Base-by-base conservation (phyloP, 2,888 invertebrate species). In the Ichneumoninae sp. region DNA sequence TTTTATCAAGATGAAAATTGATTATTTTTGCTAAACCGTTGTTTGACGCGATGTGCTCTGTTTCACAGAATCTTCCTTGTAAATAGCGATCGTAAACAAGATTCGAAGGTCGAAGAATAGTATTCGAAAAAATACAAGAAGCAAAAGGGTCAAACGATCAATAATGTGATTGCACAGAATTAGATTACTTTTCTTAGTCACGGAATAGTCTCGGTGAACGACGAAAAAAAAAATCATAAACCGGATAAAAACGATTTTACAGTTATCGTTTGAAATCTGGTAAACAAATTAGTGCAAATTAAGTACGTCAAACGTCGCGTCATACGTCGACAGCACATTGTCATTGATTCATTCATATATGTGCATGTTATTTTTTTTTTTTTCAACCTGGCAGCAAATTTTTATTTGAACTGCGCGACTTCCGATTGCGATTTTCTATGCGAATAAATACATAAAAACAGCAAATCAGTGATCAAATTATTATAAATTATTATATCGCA, bases 401-500 rank as follows among this genome's bases (percentile, higher is more conserved):
- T 52, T 19, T 19, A 22, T 60, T 57, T 26, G n/a, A n/a, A 33
- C 8, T 30, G 8, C n/a, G 44, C 30, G 44, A 30, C 54, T 19
- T n/a, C 5, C 33, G 19, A 47, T 60, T n/a, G 60, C n/a, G 8
- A 40, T 40, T 40, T 40, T 40, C 10, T 40, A 40, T 8, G 10
- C 40, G 10, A 10, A 40, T 40, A 7, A 40, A 40, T 33, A 6
- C 6, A 33, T 33, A 7, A 33, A 33, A 33, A 33, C 6, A 5
- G 33, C 6, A 33, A 33, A 33, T 33, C 33, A 33, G 6, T 40
- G 40, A 40, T 40, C 40, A 40, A 40, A 10, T 40, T 40, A 72
- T 30, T 65, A 62, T 74, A 74, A 40, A 10, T 40, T 40, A 72
- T n/a, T 65, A 62, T 74, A 74, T 50, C 62, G 50, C 4, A 62